A percentile compares a stretch with the other conserved stretches of the same genome.
phyloP scores from a whole-genome alignment of 2,113 vertebrate genomes.

The Eudyptes chrysolophus region DNA sequence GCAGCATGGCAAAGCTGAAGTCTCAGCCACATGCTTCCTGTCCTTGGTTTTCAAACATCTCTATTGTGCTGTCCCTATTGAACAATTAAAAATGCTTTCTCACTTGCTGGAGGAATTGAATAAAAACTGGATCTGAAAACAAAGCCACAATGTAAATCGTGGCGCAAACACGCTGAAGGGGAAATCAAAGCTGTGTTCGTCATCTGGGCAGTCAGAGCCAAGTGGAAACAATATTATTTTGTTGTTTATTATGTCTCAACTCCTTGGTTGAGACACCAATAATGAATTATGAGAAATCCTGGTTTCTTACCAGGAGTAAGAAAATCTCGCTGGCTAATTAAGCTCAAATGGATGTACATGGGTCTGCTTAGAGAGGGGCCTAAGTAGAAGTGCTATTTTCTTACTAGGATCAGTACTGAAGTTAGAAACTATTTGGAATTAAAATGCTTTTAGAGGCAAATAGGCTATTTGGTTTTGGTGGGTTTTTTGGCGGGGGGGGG shows the following conservation, averaged over 20 bases:
- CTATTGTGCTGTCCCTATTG: not conserved
- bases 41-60: not conserved
- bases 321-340: not conserved
- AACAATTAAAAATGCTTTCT: not conserved
- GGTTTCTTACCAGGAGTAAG: not conserved
- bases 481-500: rapidly evolving
- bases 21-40: not conserved
- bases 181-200: not conserved
- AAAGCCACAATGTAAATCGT: not conserved
- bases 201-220: not conserved
- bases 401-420: not conserved
- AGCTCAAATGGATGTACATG: not conserved
- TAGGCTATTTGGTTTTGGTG: not conserved
- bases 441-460: not conserved
- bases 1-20: not conserved
- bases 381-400: not conserved
- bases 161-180: not conserved
- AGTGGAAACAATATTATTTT: not conserved
- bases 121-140: not conserved
- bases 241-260: no score
- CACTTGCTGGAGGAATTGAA: not conserved
- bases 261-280: no score
- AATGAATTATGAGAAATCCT: no score
- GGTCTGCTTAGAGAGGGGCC: not conserved
- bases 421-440: not conserved